Percentiles rank a stretch among this genome's conserved stretches.
These are phyloP conservation scores for Gnatocerus cornutus DNA, from an alignment of 2,888 invertebrate genomes.

Conservation along the genomic window DNA sequence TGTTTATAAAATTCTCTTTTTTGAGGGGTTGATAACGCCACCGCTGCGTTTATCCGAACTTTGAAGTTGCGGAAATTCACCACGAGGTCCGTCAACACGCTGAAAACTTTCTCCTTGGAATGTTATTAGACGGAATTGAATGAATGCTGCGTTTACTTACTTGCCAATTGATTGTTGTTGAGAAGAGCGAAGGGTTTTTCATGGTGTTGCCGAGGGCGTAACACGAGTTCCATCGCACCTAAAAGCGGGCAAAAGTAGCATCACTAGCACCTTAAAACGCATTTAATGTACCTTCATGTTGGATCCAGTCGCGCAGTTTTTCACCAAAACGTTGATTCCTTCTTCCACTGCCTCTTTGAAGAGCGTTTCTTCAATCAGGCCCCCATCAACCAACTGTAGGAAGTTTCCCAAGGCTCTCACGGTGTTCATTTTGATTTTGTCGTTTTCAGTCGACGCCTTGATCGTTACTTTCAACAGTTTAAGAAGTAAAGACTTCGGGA, in stretches of 20 bases:
- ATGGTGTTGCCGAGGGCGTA: constrained; percentile 89
- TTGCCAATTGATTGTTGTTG: constrained; percentile 72
- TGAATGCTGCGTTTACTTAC: constrained; percentile 50
- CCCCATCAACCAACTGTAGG: constrained; percentile 76
- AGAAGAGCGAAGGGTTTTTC: constrained; percentile 75
- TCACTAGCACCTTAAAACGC: no score
- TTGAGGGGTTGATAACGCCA: constrained; percentile 80
- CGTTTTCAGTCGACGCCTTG: constrained; percentile 70
- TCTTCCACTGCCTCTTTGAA: constrained; percentile 74
- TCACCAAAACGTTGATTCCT: constrained; percentile 80
- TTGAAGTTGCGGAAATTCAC: constrained; percentile 88
- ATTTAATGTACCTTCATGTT: constrained; percentile 81
- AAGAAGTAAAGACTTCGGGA: constrained; percentile 81
- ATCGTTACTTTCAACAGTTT: constrained; percentile 81
- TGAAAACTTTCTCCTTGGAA: constrained; percentile 77
- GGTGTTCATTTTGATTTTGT: constrained; percentile 88
- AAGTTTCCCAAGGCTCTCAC: constrained; percentile 89
- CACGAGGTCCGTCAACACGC: constrained; percentile 78
- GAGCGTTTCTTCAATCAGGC: constrained; percentile 72
- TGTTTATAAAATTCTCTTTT: constrained; percentile 78
- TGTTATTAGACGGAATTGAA: constrained; percentile 22
- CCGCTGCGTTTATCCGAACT: constrained; percentile 90
- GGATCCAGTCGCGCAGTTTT: constrained; percentile 79
- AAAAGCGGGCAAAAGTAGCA: no score
- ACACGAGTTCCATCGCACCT: constrained; percentile 93